phyloP scores from a whole-genome alignment of 2,888 invertebrate genomes.

The Lepidocyrtoides sp. region DNA sequence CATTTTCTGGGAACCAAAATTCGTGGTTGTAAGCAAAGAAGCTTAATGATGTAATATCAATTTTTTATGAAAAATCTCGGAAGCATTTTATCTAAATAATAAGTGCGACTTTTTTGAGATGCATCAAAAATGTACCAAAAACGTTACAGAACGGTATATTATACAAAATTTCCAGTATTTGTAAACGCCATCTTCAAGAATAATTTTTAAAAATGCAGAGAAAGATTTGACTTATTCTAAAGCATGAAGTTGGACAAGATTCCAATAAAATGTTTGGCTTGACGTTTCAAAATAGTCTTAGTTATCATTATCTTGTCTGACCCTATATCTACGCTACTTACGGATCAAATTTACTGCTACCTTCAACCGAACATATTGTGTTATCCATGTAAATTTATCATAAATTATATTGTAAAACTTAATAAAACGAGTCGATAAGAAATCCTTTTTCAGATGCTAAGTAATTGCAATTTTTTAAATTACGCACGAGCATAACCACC shows the following conservation, averaged over 20 bases:
- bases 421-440: background rate
- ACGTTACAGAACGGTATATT: background rate
- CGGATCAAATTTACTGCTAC: constrained; percentile 33
- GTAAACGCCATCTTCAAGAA: background rate
- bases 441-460: background rate
- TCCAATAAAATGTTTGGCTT: too few species aligned
- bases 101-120: background rate
- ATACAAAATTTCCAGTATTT: constrained; percentile 50
- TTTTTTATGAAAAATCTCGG: constrained; percentile 37
- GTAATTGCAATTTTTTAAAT: too few species aligned
- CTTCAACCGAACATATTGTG: constrained; percentile 29
- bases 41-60: constrained; percentile 71
- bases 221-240: too few species aligned
- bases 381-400: background rate
- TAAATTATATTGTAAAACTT: background rate
- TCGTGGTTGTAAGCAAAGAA: constrained; percentile 74
- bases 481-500: too few species aligned
- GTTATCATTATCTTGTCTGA: constrained; percentile 30
- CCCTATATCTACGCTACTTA: background rate
- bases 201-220: background rate
- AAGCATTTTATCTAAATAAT: background rate
- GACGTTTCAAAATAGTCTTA: too few species aligned
- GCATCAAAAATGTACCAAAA: constrained; percentile 23
- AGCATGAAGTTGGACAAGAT: background rate
- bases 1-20: constrained; percentile 71